Conservation (phyloP, 2,888 invertebrate genomes). For the Caenorhabditis sp. region DNA sequence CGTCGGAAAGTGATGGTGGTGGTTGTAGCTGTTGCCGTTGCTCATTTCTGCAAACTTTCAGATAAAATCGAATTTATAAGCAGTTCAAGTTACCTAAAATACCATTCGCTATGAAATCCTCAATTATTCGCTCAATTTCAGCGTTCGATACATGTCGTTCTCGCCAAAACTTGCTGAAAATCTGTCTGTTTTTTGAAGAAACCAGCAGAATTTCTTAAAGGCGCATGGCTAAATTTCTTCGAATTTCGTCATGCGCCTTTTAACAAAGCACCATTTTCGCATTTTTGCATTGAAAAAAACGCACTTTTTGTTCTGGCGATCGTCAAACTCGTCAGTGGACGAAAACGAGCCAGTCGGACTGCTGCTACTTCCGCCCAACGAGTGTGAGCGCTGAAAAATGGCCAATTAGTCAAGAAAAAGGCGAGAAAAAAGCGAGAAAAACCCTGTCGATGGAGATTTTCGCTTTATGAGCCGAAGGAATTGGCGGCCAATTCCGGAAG, state of each 20-base stretch:
- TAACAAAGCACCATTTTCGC: neutral
- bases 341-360: constrained; percentile 49
- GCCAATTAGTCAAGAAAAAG: neutral
- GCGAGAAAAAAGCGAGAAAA: neutral
- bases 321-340: constrained; percentile 40
- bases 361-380: constrained; percentile 49
- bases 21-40: constrained; percentile 55
- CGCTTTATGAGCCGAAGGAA: neutral
- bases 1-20: constrained; percentile 35
- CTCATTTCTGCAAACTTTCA: constrained; percentile 42
- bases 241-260: neutral
- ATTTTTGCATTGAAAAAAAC: constrained; percentile 1
- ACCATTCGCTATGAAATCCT: constrained; percentile 58
- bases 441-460: constrained; percentile 1
- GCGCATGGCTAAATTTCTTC: neutral
- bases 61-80: neutral
- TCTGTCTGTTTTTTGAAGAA: neutral
- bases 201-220: neutral
- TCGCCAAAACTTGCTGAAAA: constrained; percentile 37
- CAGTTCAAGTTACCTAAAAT: constrained; percentile 29
- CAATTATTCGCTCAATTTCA: constrained; percentile 52
- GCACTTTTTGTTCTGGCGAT: constrained; percentile 30
- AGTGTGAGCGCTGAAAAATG: constrained; percentile 55
- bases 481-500: constrained; percentile 6
- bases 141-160: constrained; percentile 46